phyloP scores from a whole-genome alignment of 2,888 invertebrate genomes.

The Adelognathus sp. region DNA sequence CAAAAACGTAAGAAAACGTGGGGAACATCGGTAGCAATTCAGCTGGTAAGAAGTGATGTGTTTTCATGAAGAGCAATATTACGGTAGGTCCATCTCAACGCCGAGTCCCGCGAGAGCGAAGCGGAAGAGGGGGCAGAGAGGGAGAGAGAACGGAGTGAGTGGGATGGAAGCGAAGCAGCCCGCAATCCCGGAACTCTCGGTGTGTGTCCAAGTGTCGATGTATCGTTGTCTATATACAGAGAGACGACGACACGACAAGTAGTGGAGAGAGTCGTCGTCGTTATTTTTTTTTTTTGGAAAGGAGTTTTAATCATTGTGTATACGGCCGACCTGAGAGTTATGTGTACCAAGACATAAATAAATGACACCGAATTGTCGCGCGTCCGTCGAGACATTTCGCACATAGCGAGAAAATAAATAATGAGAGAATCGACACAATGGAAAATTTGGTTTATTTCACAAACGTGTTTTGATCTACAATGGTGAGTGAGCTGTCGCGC shows the following conservation, averaged over 20 bases:
- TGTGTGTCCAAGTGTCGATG: background rate
- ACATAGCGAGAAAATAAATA: background rate
- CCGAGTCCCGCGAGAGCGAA: background rate
- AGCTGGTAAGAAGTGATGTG: background rate
- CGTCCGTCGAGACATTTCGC: background rate
- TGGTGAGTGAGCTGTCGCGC: no score
- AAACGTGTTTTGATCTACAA: conserved; percentile 29
- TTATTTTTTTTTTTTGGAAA: no score
- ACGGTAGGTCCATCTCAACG: conserved; percentile 4
- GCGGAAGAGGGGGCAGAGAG: background rate
- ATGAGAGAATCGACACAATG: conserved; percentile 34
- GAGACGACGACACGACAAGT: no score
- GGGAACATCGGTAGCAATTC: no score
- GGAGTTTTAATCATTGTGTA: conserved; percentile 1
- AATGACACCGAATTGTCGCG: background rate
- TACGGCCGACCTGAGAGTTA: background rate
- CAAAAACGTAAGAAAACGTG: no score
- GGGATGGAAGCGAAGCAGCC: background rate
- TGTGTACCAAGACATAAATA: conserved; percentile 18
- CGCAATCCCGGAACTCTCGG: conserved; percentile 1
- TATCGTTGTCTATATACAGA: background rate
- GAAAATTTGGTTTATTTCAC: conserved; percentile 32
- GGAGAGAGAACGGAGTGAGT: background rate
- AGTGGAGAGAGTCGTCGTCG: conserved; percentile 15
- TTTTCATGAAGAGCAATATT: background rate